Base-by-base conservation (phyloP, 2,888 invertebrate species). In the Athrips mouffetella region DNA sequence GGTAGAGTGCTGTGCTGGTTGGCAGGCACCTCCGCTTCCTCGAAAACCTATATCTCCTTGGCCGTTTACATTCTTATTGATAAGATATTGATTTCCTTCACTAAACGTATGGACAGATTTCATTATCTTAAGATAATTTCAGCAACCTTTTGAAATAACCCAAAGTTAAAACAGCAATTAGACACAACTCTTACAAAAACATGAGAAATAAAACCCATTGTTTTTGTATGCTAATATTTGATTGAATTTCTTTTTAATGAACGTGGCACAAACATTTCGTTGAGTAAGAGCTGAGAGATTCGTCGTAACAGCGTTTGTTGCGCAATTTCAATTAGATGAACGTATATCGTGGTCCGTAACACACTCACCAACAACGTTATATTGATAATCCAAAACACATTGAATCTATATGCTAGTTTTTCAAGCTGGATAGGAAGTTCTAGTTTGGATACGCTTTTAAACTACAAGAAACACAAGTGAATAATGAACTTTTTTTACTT, bases 201-300 rank as follows among this genome's bases (percentile, higher is more conserved):
- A 21, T 21, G 37, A 37, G 37, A 37, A 18, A 20, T 13, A 37
- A 21, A 7, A 18, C 3, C 10, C n/a, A 35, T 35, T 20, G 35
- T 3, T 37, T 37, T 13, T 37, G 20, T 37, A 37, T 37, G 37
- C 37, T 21, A 37, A 37, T 37, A 21, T 21, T 37, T 11, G 20
- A 37, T 37, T 21, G 37, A 37, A 37, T 37, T 37, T 37, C 37
- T 37, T 37, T 37, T 37, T 37, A 37, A 37, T 37, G 37, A 37
- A 18, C 37, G 20, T 37, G 37, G 11, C 21, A 21, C n/a, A 20
- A 18, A 21, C 37, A 3, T 20, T 18, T 37, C 16, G 20, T 35
- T 35, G 18, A 15, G 33, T 35, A 35, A 35, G 33, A 35, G 33
- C 33, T 35, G 18, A 37, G 20, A 37, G 18, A 20, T 37, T 37